These are phyloP conservation scores for Xestoiulus laeticollis DNA, from an alignment of 2,888 invertebrate genomes.

Conservation along the genomic window DNA sequence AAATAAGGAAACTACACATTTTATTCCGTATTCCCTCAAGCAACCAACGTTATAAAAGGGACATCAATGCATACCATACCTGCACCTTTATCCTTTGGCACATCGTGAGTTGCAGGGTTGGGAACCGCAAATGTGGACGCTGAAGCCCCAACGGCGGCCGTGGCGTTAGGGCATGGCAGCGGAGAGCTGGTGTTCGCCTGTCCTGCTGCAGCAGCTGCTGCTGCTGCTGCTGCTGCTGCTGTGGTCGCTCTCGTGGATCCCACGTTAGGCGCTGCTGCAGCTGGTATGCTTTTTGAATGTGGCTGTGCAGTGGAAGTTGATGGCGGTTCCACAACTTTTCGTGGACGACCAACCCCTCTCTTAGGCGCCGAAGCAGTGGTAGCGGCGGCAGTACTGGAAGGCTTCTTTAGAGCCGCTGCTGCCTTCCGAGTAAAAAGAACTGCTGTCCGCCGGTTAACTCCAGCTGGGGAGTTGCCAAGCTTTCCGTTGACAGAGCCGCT, in stretches of 20 bases:
- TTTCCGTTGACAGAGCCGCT: neutral
- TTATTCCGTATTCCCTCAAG: too few species aligned
- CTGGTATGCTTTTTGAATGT: neutral
- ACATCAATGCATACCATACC: neutral
- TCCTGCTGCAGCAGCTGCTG: neutral
- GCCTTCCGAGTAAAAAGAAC: conserved; percentile 79
- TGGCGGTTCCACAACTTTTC: conserved; percentile 59
- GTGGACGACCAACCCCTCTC: conserved; percentile 60
- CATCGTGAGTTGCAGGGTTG: neutral
- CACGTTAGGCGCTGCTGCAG: neutral
- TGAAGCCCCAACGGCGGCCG: neutral
- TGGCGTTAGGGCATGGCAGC: neutral
- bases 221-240: neutral
- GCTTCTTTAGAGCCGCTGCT: conserved; percentile 61
- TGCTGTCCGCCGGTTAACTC: conserved; percentile 77
- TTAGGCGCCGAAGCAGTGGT: conserved; percentile 49
- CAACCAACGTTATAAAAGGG: too few species aligned
- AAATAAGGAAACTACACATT: neutral
- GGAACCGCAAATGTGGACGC: conserved; percentile 25
- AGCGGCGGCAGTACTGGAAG: conserved; percentile 54
- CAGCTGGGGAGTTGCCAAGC: conserved; percentile 63
- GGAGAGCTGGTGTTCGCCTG: neutral
- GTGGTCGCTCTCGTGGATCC: neutral
- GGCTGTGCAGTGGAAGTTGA: neutral
- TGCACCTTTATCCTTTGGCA: neutral